Evolutionary conservation across 1,140 invertebrate genomes (phyloP), one percentile per base, ranked within the genome.

Genomic region (Trichonephila inaurata): DNA sequence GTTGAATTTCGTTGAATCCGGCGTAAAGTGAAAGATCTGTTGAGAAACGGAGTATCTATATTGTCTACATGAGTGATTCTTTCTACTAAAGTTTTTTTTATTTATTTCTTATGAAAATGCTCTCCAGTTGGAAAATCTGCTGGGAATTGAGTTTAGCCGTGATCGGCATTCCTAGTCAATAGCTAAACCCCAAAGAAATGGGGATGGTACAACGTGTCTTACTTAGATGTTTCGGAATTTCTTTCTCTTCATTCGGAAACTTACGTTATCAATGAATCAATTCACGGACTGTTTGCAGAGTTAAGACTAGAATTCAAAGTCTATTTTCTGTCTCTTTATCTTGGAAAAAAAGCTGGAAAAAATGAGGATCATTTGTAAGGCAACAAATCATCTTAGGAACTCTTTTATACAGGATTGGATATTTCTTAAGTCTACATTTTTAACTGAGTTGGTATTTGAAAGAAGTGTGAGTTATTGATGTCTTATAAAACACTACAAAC

Each of bases 31-130:
- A 60, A 51, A 83, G 51, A 83, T 60, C 44, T 83, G 40, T 83
- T 60, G 40, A 19, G 44, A 83, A 83, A 44, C 8, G 82, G 51
- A 60, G 51, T 60, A n/a, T 58, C 82, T 60, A 83, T 40, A 40
- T 83, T 83, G 82, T 83, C 82, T 51, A 83, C 82, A 83, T 83
- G 82, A 83, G 44, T 58, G 82, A 83, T 83, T 83, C 82, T 60
- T 83, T 83, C 44, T n/a, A 44, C 44, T 58, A 58, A 8, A 44
- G 44, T 58, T 58, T 58, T 12, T 60, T 83, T 24, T 21, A 19
- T 24, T 83, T 60, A 58, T 60, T 58, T 83, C n/a, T 51, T 51
- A 83, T 58, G 51, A 83, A 60, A 83, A 60, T 58, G 51, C 19
- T 58, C 24, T 58, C 51, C 82, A 60, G 72, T 77, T 18, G 72